phyloP scores from a whole-genome alignment of 2,888 invertebrate species.

The Morpho achilles region DNA sequence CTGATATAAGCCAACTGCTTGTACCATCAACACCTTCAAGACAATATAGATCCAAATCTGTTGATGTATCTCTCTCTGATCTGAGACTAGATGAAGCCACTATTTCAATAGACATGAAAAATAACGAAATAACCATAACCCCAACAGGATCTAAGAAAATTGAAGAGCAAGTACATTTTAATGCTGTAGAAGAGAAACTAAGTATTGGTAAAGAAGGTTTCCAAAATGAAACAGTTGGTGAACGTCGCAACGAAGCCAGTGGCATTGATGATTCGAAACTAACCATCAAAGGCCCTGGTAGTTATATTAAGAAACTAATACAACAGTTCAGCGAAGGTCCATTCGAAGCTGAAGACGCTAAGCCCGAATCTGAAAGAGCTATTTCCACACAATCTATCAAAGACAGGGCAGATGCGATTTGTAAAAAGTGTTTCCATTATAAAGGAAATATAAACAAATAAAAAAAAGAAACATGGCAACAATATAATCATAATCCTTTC shows the following conservation, averaged over 20 bases:
- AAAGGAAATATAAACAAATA: conserved; percentile 63
- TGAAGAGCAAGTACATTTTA: conserved; percentile 42
- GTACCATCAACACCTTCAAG: conserved; percentile 58
- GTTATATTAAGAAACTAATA: conserved; percentile 69
- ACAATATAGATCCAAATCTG: conserved; percentile 77
- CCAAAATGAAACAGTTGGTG: conserved; percentile 51
- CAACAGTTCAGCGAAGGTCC: conserved; percentile 74
- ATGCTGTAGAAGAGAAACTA: conserved; percentile 55
- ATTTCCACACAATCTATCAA: conserved; percentile 57
- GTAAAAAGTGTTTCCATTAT: conserved; percentile 74
- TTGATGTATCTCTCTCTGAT: conserved; percentile 69
- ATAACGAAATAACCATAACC: conserved; percentile 66
- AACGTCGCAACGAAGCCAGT: conserved; percentile 37
- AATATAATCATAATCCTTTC: background rate
- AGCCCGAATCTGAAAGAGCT: conserved; percentile 58
- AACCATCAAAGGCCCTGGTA: conserved; percentile 67
- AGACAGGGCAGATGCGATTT: conserved; percentile 69
- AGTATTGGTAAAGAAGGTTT: conserved; percentile 62
- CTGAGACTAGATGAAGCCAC: conserved; percentile 59
- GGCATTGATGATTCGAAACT: conserved; percentile 49
- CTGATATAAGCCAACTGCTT: conserved; percentile 57
- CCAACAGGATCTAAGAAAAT: conserved; percentile 57
- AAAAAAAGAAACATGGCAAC: background rate
- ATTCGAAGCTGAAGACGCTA: conserved; percentile 59
- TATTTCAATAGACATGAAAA: conserved; percentile 63